Percentiles rank a stretch among this genome's conserved stretches.
These are phyloP conservation scores for Mustelus asterias DNA, from an alignment of 2,113 vertebrate species.

Conservation along the genomic window DNA sequence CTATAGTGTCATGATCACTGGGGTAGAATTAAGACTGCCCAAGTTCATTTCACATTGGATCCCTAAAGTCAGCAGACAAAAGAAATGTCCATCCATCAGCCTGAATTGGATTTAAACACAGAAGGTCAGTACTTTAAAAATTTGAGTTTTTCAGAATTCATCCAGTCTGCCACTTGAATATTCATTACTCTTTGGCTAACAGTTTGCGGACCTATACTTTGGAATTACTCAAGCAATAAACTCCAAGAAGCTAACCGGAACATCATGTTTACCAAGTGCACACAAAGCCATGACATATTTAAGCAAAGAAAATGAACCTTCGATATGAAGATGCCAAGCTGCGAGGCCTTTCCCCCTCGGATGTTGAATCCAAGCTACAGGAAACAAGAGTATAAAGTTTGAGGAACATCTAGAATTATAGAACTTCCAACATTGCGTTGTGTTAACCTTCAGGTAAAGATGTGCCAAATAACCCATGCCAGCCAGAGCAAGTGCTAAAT, in stretches of 20 bases:
- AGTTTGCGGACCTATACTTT: neutral
- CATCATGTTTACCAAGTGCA: neutral
- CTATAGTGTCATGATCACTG: neutral
- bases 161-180: neutral
- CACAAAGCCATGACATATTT: neutral
- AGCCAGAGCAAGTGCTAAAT: neutral
- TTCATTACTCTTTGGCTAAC: neutral
- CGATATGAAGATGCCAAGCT: constrained; percentile 96
- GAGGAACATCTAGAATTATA: neutral
- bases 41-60: neutral
- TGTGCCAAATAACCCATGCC: neutral
- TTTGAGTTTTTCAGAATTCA: neutral
- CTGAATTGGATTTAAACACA: neutral
- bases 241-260: neutral
- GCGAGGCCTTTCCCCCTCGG: constrained; percentile 91
- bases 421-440: neutral
- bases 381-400: constrained; percentile 28
- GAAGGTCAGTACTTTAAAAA: neutral
- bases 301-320: constrained; percentile 63
- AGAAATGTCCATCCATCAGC: neutral
- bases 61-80: neutral
- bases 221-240: neutral
- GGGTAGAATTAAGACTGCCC: neutral
- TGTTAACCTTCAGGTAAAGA: neutral
- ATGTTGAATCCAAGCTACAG: constrained; percentile 92